These are phyloP conservation scores for Mesorhabditis spiculigera DNA, from an alignment of 2,888 invertebrate genomes.

Conservation along the genomic window DNA sequence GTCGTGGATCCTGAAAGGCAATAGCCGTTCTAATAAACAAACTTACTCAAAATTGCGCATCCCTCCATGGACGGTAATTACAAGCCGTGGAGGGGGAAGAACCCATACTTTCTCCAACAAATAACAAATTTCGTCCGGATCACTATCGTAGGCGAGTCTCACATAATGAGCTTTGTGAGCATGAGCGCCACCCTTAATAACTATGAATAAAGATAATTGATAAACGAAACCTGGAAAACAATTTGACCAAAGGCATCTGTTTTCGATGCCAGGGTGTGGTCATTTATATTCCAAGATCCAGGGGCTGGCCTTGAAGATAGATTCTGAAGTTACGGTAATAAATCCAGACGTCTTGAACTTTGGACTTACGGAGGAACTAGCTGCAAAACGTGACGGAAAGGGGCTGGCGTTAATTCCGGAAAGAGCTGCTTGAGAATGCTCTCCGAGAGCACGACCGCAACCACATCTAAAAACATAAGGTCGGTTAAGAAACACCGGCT, in stretches of 20 bases:
- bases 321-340: neutral
- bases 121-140: constrained; percentile 86
- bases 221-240: constrained; percentile 69
- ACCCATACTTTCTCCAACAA: constrained; percentile 87
- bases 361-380: neutral
- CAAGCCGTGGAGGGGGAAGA: constrained; percentile 86
- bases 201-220: neutral
- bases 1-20: constrained; percentile 67
- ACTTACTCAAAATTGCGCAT: constrained; percentile 79
- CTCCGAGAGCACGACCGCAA: constrained; percentile 45
- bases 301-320: constrained; percentile 3
- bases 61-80: constrained; percentile 96
- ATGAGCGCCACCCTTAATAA: constrained; percentile 56
- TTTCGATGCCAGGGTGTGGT: constrained; percentile 80
- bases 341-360: neutral
- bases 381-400: neutral
- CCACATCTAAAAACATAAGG: constrained; percentile 54
- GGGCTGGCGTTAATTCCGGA: constrained; percentile 34
- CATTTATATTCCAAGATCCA: constrained; percentile 48
- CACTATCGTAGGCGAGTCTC: constrained; percentile 86
- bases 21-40: neutral
- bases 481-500: no score
- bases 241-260: constrained; percentile 96
- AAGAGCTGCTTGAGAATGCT: constrained; percentile 44
- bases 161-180: constrained; percentile 75